These are phyloP conservation scores for Callithrix jacchus DNA, from an alignment of 2,113 vertebrate species.

Conservation along the genomic window DNA sequence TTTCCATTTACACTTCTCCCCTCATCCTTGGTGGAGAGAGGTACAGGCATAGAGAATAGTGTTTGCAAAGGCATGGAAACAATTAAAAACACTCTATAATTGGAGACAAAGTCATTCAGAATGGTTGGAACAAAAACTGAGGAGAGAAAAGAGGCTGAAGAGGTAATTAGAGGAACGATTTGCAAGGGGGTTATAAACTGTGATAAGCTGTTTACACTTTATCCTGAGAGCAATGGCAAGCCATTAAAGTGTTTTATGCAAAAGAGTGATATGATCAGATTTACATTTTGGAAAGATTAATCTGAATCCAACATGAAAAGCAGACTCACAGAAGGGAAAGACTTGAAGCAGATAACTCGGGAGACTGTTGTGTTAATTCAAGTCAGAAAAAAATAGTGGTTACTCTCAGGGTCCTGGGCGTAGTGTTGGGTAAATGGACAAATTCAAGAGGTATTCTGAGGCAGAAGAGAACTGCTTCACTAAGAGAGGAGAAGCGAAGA, in stretches of 20 bases:
- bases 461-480: not conserved
- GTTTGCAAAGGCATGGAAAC: not conserved
- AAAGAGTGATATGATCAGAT: constrained; percentile 38
- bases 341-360: not conserved
- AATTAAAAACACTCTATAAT: not conserved
- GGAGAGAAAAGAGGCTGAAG: not conserved
- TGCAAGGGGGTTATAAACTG: constrained; percentile 10
- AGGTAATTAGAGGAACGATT: constrained; percentile 41
- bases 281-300: constrained; percentile 55
- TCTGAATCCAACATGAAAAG: constrained; percentile 20
- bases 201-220: constrained; percentile 39
- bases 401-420: not conserved
- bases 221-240: constrained; percentile 34
- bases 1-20: not conserved
- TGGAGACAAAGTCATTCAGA: not conserved
- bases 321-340: not conserved
- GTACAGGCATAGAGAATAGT: not conserved
- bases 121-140: not conserved
- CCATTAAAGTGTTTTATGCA: constrained; percentile 43
- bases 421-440: not conserved
- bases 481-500: not conserved
- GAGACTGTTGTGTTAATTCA: not conserved
- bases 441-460: not conserved
- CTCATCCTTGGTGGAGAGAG: not conserved
- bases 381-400: not conserved